Evolutionary conservation across 2,888 invertebrate species (phyloP).

Genomic region (Leucophenga maculata): DNA sequence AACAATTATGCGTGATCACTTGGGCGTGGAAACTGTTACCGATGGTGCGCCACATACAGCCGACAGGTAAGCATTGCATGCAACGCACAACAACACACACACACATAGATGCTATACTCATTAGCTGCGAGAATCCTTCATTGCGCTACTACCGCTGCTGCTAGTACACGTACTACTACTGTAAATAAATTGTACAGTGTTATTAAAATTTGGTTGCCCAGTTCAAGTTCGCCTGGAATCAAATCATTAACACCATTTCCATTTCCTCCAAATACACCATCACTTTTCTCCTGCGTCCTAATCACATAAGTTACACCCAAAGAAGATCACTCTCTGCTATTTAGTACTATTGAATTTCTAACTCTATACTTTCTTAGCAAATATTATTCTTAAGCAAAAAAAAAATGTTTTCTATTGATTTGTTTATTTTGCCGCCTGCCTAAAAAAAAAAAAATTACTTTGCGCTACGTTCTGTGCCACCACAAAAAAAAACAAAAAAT

Average conservation of each 20-base stretch:
- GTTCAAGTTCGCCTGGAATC: not conserved
- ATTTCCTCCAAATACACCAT: not conserved
- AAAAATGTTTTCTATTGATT: constrained; percentile 12
- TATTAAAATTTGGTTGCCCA: too few species aligned
- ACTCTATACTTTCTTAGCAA: not conserved
- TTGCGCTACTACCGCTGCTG: constrained; percentile 1
- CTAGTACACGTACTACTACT: not conserved
- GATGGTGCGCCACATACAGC: constrained; percentile 36
- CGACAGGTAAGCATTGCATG: constrained; percentile 41
- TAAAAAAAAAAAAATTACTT: constrained; percentile 2
- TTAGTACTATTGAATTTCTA: not conserved
- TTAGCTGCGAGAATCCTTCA: not conserved
- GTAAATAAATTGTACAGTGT: constrained; percentile 4
- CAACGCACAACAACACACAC: too few species aligned
- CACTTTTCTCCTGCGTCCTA: not conserved
- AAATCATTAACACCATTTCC: too few species aligned
- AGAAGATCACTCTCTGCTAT: constrained; percentile 8
- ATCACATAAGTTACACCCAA: too few species aligned
- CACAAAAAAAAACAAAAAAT: constrained; percentile 6
- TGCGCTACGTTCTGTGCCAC: constrained; percentile 13
- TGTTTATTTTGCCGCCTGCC: constrained; percentile 12
- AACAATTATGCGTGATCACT: not conserved
- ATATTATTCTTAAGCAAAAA: not conserved
- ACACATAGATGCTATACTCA: not conserved
- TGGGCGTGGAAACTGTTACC: not conserved